Percentiles rank a stretch among this genome's conserved stretches.
phyloP scores from a whole-genome alignment of 2,888 invertebrate genomes.

The Sinohyriopsis cumingii region DNA sequence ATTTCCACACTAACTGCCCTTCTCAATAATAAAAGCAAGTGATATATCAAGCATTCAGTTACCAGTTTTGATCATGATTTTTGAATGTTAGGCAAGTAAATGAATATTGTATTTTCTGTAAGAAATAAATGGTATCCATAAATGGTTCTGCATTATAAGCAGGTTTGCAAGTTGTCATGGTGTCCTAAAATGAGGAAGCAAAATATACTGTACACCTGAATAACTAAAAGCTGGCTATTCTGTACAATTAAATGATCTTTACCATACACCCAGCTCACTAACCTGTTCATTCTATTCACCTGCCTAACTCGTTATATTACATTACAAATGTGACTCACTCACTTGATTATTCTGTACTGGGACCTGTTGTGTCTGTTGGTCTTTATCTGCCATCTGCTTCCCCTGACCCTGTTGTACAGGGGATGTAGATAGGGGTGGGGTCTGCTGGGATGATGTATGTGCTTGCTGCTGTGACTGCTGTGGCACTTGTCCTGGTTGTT shows the following conservation, averaged over 20 bases:
- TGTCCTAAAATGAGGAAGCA: background rate
- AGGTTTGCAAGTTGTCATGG: too few species aligned
- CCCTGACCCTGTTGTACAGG: conserved; percentile 22
- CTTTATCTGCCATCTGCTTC: background rate
- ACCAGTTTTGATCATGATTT: too few species aligned
- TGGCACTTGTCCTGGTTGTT: conserved; percentile 57
- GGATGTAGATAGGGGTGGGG: conserved; percentile 38
- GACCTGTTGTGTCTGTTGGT: conserved; percentile 13
- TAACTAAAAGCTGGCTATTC: background rate
- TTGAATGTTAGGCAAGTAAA: too few species aligned
- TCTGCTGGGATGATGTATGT: conserved; percentile 31
- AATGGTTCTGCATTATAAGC: too few species aligned
- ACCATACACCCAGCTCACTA: background rate
- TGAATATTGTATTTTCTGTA: too few species aligned
- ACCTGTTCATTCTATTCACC: background rate
- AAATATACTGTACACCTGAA: background rate
- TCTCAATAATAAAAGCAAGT: too few species aligned
- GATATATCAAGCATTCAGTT: too few species aligned
- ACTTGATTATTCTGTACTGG: conserved; percentile 60
- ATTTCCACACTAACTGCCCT: too few species aligned
- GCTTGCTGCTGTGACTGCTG: conserved; percentile 46
- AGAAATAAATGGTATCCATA: too few species aligned
- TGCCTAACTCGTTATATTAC: background rate
- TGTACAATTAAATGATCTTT: background rate
- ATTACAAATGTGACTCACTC: background rate